Base-by-base conservation (phyloP, 2,113 vertebrate species). In the Monopterus albus region DNA sequence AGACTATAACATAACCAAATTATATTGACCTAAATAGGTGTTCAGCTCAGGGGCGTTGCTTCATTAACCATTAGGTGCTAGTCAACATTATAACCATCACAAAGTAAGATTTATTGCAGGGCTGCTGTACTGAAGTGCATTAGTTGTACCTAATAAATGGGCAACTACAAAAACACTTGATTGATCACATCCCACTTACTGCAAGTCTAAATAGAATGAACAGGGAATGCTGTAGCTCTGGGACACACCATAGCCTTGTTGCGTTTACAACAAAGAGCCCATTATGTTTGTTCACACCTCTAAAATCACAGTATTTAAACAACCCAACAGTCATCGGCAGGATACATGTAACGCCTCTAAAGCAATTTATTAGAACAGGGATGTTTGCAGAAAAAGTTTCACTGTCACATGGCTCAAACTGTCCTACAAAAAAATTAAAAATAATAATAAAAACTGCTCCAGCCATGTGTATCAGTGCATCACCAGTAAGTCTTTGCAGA, bases 301-400 rank as follows among this genome's bases (percentile, higher is more conserved):
- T 78, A 81, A 85, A 89, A 78, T 82, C 81, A 87, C 82, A 89
- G 72, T 72, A 75, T 84, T 73, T 58, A 82, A 89, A 80, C 82
- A 85, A 84, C 60, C 80, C 67, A 78, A 83, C 75, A 85, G 81
- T 66, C 61, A 68, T 20, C 49, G 62, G 59, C 73, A 83, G 87
- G 72, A 43, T 60, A 91, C 85, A 90, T 67, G 56, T 85, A 88
- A 92, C 91, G 93, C 91, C 87, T 92, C 92, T 91, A 91, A 90
- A 90, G 91, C 85, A 83, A 83, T 92, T 94, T 92, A 93, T 93
- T 92, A 89, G 89, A 93, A 91, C 91, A 91, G 91, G 91, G 92
- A 93, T 89, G 90, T 91, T 91, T 91, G 90, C 89, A 91, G 85
- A 92, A 66, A 83, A 87, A 80, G 55, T 86, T 81, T 85, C 53